Conservation (phyloP, 1,140 invertebrate species). For the Myzus persicae region DNA sequence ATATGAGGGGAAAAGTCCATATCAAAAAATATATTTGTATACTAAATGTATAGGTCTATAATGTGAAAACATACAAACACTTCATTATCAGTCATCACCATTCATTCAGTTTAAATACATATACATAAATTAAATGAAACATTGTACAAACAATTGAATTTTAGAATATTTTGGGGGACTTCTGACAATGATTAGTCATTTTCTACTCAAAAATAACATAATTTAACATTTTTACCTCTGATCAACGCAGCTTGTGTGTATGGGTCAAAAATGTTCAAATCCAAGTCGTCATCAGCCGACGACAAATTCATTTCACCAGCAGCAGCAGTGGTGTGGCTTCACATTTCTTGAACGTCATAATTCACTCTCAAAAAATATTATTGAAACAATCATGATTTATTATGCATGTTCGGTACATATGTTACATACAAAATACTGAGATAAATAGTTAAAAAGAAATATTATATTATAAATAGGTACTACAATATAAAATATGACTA, state of each 20-base stretch:
- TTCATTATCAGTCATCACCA: not conserved
- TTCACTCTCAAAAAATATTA: not conserved
- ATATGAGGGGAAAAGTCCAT: no score
- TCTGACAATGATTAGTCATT: not conserved
- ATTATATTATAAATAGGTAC: not conserved
- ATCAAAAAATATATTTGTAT: no score
- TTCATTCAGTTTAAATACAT: not conserved
- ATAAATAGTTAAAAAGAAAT: not conserved
- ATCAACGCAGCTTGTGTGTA: slow-evolving; percentile 41
- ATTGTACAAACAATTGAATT: not conserved
- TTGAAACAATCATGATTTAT: not conserved
- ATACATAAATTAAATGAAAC: not conserved
- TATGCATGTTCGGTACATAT: not conserved
- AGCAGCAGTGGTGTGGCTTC: not conserved
- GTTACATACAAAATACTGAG: not conserved
- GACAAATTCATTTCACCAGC: not conserved
- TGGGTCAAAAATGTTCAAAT: slow-evolving; percentile 3
- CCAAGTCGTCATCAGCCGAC: not conserved
- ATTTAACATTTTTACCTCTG: slow-evolving; percentile 43
- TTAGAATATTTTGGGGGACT: not conserved
- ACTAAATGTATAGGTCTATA: no score
- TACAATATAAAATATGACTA: no score
- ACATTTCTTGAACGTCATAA: not conserved
- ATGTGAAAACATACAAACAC: no score
- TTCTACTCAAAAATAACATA: not conserved